phyloP scores from a whole-genome alignment of 35 echinoderm and acorn worm species.

The Patiria miniata region DNA sequence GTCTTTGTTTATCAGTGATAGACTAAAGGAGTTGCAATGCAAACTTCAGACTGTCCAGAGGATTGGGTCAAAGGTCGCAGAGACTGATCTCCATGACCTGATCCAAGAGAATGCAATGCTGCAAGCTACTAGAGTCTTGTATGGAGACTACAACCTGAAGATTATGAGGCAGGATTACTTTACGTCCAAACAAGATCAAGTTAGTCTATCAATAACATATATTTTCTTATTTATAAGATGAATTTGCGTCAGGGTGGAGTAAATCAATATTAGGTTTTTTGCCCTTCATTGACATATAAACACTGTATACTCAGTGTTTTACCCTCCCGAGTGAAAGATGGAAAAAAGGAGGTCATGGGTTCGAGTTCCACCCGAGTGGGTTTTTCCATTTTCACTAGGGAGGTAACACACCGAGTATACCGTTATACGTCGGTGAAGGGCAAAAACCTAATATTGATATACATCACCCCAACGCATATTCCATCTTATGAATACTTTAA shows the following conservation, averaged over 20 bases:
- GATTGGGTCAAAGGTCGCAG: constrained; percentile 1
- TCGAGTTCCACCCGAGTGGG: too few species aligned
- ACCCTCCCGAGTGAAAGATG: too few species aligned
- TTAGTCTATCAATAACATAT: constrained; percentile 3
- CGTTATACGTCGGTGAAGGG: too few species aligned
- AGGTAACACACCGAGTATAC: too few species aligned
- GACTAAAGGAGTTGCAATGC: constrained; percentile 43
- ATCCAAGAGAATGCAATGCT: constrained; percentile 68
- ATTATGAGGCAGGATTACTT: constrained; percentile 94
- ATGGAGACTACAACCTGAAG: constrained; percentile 91
- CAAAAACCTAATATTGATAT: too few species aligned
- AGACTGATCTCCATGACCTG: constrained; percentile 48
- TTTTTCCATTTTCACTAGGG: too few species aligned
- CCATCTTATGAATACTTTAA: too few species aligned
- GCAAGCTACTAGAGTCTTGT: constrained; percentile 73
- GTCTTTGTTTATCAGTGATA: constrained; percentile 42
- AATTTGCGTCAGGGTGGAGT: background rate
- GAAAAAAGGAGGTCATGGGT: background rate
- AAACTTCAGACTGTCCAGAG: constrained; percentile 35
- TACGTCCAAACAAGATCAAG: constrained; percentile 89
- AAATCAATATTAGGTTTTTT: background rate
- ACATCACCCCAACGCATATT: too few species aligned
- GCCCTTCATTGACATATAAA: too few species aligned
- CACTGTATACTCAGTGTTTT: too few species aligned
- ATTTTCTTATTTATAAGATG: background rate